Evolutionary conservation across 2,113 vertebrate genomes (phyloP).

Genomic region (Thunnus thynnus): DNA sequence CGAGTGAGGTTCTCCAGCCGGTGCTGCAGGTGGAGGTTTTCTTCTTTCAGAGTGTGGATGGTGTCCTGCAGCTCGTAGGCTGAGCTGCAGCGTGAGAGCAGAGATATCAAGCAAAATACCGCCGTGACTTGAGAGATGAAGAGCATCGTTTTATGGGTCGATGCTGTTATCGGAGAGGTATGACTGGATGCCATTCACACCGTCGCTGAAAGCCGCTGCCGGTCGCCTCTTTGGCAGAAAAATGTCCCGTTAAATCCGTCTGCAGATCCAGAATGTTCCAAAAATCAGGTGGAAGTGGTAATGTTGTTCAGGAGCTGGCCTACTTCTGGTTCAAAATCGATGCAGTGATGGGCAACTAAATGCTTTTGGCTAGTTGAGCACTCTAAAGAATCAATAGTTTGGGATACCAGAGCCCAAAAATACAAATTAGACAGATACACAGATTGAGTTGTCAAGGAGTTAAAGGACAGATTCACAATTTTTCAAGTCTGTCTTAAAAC

Average conservation of each 20-base stretch:
- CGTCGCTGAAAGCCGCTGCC: neutral
- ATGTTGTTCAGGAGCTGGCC: constrained; percentile 40
- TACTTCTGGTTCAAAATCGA: constrained; percentile 64
- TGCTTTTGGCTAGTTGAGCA: constrained; percentile 12
- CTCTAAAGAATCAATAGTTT: constrained; percentile 68
- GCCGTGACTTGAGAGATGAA: constrained; percentile 29
- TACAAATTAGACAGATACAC: constrained; percentile 8
- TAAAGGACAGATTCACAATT: neutral
- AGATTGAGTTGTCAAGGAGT: neutral
- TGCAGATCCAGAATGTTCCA: constrained; percentile 28
- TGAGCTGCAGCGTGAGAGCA: constrained; percentile 38
- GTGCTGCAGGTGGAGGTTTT: constrained; percentile 79
- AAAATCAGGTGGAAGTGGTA: constrained; percentile 42
- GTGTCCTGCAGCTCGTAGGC: constrained; percentile 82
- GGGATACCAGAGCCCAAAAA: neutral
- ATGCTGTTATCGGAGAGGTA: neutral
- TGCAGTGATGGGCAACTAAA: constrained; percentile 46
- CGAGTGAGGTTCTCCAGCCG: constrained; percentile 77
- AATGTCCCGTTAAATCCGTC: constrained; percentile 2
- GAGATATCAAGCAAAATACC: constrained; percentile 43
- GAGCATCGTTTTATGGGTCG: constrained; percentile 10
- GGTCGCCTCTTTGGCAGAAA: neutral
- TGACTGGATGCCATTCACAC: neutral
- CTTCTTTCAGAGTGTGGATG: constrained; percentile 78
- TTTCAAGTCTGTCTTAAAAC: no score